phyloP scores from a whole-genome alignment of 1,140 invertebrate genomes.

The Eubasilissa regina region DNA sequence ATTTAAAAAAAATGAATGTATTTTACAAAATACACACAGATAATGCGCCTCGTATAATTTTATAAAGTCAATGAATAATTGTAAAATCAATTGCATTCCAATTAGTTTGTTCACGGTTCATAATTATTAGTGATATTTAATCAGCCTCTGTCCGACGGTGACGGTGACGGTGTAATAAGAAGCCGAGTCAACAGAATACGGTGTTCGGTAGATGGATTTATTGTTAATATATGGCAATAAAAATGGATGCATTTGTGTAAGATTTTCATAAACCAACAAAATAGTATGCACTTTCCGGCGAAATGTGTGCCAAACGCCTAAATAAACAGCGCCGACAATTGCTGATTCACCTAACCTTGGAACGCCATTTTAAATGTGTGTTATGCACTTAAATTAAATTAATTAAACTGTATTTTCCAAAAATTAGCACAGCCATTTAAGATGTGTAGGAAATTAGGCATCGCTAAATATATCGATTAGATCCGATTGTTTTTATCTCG shows the following conservation, averaged over 20 bases:
- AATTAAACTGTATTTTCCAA: too few relatives aligned
- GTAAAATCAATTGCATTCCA: conserved; percentile 35
- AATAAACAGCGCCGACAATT: conserved; percentile 38
- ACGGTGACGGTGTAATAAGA: conserved; percentile 4
- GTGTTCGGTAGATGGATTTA: conserved; percentile 30
- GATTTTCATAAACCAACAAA: conserved; percentile 58
- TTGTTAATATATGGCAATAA: conserved; percentile 27
- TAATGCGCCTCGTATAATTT: background rate
- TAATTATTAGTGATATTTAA: conserved; percentile 25
- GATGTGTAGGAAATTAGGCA: too few relatives aligned
- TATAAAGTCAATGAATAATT: conserved; percentile 2
- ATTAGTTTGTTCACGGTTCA: conserved; percentile 5
- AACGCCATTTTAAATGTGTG: too few relatives aligned
- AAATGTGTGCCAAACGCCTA: conserved; percentile 53
- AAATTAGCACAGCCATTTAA: background rate
- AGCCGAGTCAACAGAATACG: background rate
- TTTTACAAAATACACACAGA: too few relatives aligned
- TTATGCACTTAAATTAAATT: background rate
- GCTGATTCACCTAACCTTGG: too few relatives aligned
- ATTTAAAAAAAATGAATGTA: too few relatives aligned
- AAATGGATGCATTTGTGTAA: conserved; percentile 33
- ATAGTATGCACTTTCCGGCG: conserved; percentile 54
- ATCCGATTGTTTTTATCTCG: too few relatives aligned
- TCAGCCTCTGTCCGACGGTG: conserved; percentile 31
- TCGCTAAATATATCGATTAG: too few relatives aligned